Conservation (phyloP, 37 sponge, comb jelly and placozoan genomes). For the Axinella damicornis region DNA sequence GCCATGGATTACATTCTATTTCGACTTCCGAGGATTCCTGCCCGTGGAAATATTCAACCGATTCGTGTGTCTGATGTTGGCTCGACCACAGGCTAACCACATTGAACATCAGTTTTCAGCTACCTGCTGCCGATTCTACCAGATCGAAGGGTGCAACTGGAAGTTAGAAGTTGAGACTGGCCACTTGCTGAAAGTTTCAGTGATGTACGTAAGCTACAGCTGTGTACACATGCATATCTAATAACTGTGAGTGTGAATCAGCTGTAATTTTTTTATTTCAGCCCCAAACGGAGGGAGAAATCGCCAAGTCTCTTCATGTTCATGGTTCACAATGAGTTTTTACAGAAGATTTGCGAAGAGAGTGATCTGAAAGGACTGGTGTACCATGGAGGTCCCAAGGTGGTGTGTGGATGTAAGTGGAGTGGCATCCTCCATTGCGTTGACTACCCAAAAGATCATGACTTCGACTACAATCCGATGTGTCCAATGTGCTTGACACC, state of each 20-base stretch:
- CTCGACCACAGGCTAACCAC: no score
- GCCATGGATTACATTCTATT: conserved; percentile 31
- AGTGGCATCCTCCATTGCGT: no score
- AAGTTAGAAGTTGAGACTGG: background rate
- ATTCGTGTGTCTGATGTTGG: conserved; percentile 25
- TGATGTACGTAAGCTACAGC: conserved; percentile 5
- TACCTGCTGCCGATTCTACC: background rate
- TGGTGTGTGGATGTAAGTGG: background rate
- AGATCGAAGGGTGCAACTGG: conserved; percentile 4
- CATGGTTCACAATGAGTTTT: background rate
- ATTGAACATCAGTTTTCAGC: no score
- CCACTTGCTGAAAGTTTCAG: conserved; percentile 12
- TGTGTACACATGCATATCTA: background rate
- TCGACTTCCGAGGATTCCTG: conserved; percentile 65
- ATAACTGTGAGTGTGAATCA: no score
- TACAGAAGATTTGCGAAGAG: conserved; percentile 18
- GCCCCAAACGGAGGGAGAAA: no score
- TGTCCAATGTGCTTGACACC: no score
- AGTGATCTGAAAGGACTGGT: conserved; percentile 27
- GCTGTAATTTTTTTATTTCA: no score
- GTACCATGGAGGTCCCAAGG: conserved; percentile 17
- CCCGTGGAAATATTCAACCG: conserved; percentile 62
- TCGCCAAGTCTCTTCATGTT: no score
- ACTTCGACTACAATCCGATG: no score
- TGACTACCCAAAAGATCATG: no score